These are phyloP conservation scores for Neolamprologus fasciatus DNA, from an alignment of 2,113 vertebrate species.

Conservation along the genomic window DNA sequence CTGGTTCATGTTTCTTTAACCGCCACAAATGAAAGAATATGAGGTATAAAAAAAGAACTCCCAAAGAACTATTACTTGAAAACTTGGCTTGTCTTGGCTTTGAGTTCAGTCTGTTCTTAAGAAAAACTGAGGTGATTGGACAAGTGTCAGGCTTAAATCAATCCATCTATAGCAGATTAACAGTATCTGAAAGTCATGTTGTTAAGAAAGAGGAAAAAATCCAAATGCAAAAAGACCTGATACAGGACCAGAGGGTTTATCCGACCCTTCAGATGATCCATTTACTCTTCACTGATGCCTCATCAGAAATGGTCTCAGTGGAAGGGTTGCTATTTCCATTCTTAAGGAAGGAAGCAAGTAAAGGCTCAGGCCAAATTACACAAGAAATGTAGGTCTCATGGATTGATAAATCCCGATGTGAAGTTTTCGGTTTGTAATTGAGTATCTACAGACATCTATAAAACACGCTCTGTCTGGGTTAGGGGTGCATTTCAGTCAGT, in stretches of 20 bases:
- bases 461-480: neutral
- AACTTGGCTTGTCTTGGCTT: neutral
- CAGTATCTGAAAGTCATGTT: neutral
- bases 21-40: neutral
- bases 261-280: neutral
- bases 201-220: neutral
- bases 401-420: neutral
- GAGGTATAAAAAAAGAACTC: neutral
- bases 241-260: neutral
- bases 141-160: neutral
- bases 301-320: neutral
- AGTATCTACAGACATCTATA: neutral
- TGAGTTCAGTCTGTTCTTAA: neutral
- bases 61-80: neutral
- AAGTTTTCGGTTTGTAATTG: neutral
- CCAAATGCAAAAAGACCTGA: neutral
- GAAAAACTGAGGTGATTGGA: neutral
- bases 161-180: neutral
- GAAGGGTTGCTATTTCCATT: neutral
- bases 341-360: neutral
- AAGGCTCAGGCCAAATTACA: neutral
- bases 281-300: neutral
- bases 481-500: neutral
- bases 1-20: neutral
- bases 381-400: neutral